phyloP scores from a whole-genome alignment of 2,113 vertebrate genomes.

The Siphamia tubifer region DNA sequence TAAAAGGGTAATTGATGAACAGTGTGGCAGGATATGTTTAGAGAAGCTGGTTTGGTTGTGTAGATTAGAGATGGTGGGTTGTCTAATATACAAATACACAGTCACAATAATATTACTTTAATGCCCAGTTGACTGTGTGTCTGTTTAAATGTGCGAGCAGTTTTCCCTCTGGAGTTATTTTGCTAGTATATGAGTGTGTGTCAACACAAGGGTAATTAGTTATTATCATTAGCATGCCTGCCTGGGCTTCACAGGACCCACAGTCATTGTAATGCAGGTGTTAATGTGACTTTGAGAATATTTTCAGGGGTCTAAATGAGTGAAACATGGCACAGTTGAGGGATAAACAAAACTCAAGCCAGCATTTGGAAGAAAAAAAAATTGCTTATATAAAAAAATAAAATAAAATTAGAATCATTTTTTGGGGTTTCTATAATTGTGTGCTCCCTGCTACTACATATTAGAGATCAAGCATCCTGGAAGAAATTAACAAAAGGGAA shows the following conservation, averaged over 20 bases:
- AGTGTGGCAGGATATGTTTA: constrained; percentile 9
- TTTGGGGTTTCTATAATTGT: too few species aligned
- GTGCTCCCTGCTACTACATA: too few species aligned
- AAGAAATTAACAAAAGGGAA: too few species aligned
- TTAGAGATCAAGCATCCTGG: too few species aligned
- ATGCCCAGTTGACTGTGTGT: not conserved
- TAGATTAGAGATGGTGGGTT: constrained; percentile 6
- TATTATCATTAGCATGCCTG: constrained; percentile 27
- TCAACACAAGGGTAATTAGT: constrained; percentile 52
- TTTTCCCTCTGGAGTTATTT: not conserved
- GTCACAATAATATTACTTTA: constrained; percentile 4
- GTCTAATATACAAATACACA: constrained; percentile 15
- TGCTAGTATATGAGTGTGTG: not conserved
- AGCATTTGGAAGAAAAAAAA: too few species aligned
- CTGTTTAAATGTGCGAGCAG: not conserved
- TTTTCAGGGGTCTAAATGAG: constrained; percentile 12
- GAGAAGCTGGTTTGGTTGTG: constrained; percentile 35
- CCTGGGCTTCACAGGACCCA: not conserved
- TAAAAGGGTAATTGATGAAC: constrained; percentile 52
- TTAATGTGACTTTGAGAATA: constrained; percentile 45
- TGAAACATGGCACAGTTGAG: not conserved
- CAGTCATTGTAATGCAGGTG: constrained; percentile 23
- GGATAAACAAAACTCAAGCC: not conserved
- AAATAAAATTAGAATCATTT: too few species aligned
- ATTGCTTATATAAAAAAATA: too few species aligned